These are phyloP conservation scores for Drosophila putrida DNA, from an alignment of 2,888 invertebrate genomes.

Conservation along the genomic window DNA sequence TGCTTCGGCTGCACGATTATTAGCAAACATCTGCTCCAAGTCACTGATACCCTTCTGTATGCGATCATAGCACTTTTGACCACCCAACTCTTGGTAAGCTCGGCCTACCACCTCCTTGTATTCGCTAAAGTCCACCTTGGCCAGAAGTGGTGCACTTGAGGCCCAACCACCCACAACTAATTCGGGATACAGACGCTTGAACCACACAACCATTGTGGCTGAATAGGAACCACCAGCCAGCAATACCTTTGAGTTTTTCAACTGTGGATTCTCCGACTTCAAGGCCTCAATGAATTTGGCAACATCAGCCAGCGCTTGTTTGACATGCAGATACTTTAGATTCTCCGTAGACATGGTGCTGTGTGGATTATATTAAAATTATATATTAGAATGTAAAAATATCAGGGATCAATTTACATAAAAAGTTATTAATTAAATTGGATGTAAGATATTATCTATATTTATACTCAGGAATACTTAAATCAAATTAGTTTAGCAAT, in stretches of 20 bases:
- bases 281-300: conserved; percentile 87
- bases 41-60: conserved; percentile 82
- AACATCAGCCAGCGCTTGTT: conserved; percentile 89
- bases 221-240: conserved; percentile 89
- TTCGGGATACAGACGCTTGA: conserved; percentile 88
- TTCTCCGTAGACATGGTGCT: conserved; percentile 87
- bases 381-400: no score
- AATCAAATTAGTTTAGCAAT: no score
- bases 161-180: conserved; percentile 87
- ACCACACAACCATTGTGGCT: conserved; percentile 89
- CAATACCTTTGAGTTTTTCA: conserved; percentile 85
- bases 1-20: conserved; percentile 73
- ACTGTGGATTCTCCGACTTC: conserved; percentile 79
- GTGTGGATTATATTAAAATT: not conserved
- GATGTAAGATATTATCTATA: no score
- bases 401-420: no score
- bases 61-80: conserved; percentile 81
- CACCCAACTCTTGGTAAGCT: conserved; percentile 78
- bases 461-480: no score
- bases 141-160: conserved; percentile 89
- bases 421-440: no score
- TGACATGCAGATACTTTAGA: conserved; percentile 88
- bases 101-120: conserved; percentile 84
- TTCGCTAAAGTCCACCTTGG: conserved; percentile 87
- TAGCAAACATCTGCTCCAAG: conserved; percentile 76